A percentile compares a stretch with the other conserved stretches of the same genome.
phyloP scores from a whole-genome alignment of 2,113 vertebrate species.

The Antennarius striatus region DNA sequence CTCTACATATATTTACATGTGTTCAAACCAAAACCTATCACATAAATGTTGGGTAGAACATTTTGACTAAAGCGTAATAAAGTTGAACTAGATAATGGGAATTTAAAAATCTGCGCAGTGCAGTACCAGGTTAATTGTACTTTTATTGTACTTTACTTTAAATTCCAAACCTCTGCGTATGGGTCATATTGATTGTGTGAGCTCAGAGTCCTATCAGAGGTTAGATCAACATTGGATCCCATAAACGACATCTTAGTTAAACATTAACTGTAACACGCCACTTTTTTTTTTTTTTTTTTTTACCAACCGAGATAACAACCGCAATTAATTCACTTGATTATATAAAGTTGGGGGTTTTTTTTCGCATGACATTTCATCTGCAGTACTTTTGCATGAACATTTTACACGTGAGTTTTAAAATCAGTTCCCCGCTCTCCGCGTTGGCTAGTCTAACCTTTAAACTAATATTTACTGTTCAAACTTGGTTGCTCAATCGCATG shows the following conservation, averaged over 20 bases:
- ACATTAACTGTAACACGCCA: constrained; percentile 56
- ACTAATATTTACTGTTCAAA: constrained; percentile 58
- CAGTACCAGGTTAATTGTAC: too few relatives aligned
- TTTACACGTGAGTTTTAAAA: constrained; percentile 3
- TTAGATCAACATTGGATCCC: constrained; percentile 62
- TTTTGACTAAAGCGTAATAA: background rate
- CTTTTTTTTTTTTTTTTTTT: background rate
- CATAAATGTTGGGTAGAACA: too few relatives aligned
- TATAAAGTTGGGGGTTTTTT: too few relatives aligned
- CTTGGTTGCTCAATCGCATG: constrained; percentile 1
- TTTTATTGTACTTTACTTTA: background rate
- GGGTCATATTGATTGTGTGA: constrained; percentile 11
- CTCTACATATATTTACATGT: too few relatives aligned
- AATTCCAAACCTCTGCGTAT: background rate
- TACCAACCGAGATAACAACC: background rate
- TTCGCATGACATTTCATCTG: background rate
- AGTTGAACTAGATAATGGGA: background rate
- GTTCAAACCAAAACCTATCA: too few relatives aligned
- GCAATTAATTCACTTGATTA: background rate
- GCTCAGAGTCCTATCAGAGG: constrained; percentile 30
- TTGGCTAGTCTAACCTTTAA: constrained; percentile 18
- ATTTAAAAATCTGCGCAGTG: too few relatives aligned
- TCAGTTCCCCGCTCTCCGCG: constrained; percentile 25
- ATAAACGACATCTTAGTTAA: constrained; percentile 48
- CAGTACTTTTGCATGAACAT: background rate